Evolutionary conservation across 2,888 invertebrate genomes (phyloP).

Genomic region (Deroplatys truncata): DNA sequence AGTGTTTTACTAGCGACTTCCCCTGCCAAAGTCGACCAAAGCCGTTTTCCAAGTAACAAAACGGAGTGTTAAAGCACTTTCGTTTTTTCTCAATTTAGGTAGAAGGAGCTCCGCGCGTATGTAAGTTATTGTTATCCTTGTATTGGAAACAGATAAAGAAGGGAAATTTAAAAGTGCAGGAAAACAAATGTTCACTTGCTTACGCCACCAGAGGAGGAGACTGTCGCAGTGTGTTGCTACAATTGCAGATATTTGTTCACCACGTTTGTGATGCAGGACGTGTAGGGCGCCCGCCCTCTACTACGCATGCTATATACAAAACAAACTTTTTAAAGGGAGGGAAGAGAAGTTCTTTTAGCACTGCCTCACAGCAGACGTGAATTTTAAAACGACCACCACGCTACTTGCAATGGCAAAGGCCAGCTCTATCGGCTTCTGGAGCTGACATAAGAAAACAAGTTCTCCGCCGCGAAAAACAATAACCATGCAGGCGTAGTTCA

Average conservation of each 20-base stretch:
- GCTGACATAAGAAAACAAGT: not conserved
- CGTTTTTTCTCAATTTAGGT: not conserved
- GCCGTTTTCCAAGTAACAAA: not conserved
- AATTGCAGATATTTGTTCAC: conserved; percentile 7
- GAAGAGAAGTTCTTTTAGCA: not conserved
- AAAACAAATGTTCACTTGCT: conserved; percentile 1
- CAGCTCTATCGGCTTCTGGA: not conserved
- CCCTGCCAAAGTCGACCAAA: not conserved
- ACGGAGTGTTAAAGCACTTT: not conserved
- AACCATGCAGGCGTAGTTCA: not conserved
- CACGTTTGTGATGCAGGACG: not conserved
- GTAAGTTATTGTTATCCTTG: conserved; percentile 7
- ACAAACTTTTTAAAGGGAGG: not conserved
- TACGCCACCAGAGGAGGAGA: not conserved
- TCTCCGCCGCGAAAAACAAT: not conserved
- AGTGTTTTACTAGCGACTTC: not conserved
- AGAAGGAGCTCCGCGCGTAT: not conserved
- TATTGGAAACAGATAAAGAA: conserved; percentile 14
- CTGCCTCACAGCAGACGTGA: not conserved
- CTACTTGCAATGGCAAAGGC: not conserved
- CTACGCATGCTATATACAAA: not conserved
- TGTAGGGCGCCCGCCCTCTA: not conserved
- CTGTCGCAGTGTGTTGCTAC: not conserved
- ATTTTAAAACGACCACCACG: not conserved
- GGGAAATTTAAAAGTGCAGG: not conserved